These are phyloP conservation scores for Phylloscopus trochilus DNA, from an alignment of 2,113 vertebrate genomes.

Conservation along the genomic window DNA sequence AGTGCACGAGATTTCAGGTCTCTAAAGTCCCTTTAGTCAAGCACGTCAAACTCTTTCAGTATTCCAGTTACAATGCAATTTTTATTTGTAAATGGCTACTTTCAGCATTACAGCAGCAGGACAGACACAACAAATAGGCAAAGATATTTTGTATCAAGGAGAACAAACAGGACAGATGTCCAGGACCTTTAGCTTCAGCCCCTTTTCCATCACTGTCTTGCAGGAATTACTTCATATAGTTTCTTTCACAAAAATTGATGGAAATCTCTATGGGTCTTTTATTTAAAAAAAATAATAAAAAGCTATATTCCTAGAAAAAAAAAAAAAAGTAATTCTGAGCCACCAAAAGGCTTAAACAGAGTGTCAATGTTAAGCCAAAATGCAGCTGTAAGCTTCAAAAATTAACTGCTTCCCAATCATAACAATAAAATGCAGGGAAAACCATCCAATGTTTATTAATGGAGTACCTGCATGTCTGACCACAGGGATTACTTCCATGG, in stretches of 20 bases:
- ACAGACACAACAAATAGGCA: background rate
- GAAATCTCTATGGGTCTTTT: background rate
- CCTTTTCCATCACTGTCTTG: background rate
- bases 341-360: background rate
- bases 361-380: background rate
- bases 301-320: background rate
- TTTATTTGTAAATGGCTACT: background rate
- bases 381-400: background rate
- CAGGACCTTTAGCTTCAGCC: background rate
- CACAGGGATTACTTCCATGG: background rate
- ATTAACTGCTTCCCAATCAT: background rate
- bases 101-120: background rate
- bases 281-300: background rate
- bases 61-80: background rate
- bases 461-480: background rate
- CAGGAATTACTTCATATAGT: background rate
- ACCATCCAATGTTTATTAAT: background rate
- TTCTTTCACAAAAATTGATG: background rate
- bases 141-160: background rate
- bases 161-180: background rate
- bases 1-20: background rate
- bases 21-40: background rate
- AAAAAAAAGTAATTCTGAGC: background rate
- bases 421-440: background rate
- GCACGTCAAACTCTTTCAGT: fast-evolving